Base-by-base conservation (phyloP, 2,113 vertebrate species). In the Passer montanus region DNA sequence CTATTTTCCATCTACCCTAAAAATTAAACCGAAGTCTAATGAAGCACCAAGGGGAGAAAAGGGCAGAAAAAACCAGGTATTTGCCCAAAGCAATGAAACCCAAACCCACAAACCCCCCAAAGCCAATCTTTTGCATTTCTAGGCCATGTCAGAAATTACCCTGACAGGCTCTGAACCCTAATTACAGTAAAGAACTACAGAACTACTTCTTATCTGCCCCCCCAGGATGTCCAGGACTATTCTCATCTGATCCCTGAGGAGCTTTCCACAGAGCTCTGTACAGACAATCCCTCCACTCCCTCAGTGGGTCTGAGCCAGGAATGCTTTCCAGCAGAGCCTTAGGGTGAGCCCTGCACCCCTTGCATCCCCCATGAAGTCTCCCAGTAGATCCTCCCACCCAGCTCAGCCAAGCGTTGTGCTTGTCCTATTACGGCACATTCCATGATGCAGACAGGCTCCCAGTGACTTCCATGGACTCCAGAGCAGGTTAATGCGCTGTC, bases 381-480 rank as follows among this genome's bases (percentile, higher is more conserved):
- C 0, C 0, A 33, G 58, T 3, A 56, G 37, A 67, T 37, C 33
- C 35, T 72, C 23, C 59, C 28, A 2, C 4, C 15, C 11, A 12
- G 44, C 52, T 52, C 30, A 63, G 56, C 39, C 62, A 31, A 68
- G 27, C 0, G 1, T 7, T 15, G 53, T 16, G 26, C 55, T 62
- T 39, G 55, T 58, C 83, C 79, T 24, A 0, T 27, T 15, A 30
- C 9, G 3, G 41, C 60, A 27, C 31, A 37, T 46, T 77, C 69
- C 10, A 1, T 1, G 52, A 41, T 4, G 5, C 49, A 37, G 66
- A 68, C 41, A 37, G 53, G 53, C 49, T 84, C 22, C 10, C 24
- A 2, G 49, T 6, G 30, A 35, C 50, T 69, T 79, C 72, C 59
- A 23, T 1, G 24, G 66, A 9, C 46, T 59, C 15, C 75, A 27